Evolutionary conservation across 2,797 vertebrate genomes (phyloP), one percentile per base, ranked within the genome.

Genomic region (Gymnodraco acuticeps): DNA sequence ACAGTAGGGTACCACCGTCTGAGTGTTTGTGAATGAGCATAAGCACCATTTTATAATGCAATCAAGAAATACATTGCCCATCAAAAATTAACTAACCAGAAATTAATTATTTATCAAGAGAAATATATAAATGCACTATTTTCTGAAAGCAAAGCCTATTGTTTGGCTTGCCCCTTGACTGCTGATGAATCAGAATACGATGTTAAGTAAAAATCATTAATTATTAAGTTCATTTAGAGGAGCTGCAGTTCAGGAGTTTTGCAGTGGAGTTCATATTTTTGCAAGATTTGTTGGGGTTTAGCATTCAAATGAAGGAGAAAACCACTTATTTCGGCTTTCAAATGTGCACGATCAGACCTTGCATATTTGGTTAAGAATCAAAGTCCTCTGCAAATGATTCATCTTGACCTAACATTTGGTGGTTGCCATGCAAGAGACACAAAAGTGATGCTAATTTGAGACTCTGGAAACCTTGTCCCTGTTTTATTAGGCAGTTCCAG

Each of bases 81-180:
- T 82, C 33, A 72, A 81, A 84, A 79, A 66, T 87, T 73, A 79
- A 89, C 79, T 76, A 73, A 73, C 73, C 42, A 73, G 0, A 60
- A 78, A 88, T 89, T 31, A 81, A 83, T 81, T 68, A 84, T 88
- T 87, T 74, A 88, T 85, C 61, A 69, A 69, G 71, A 71, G 53
- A 82, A 78, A 89, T 81, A 71, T 69, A 70, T 68, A 73, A 65
- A 50, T 60, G 66, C 68, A 53, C 61, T 70, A 65, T 47, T 47
- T 61, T 42, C 59, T 62, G 54, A 63, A 62, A 67, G 67, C 43
- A 16, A 72, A 53, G 31, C 20, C 13, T 10, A 38, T 27, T 47
- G 38, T 42, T 38, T 38, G 10, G 45, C 11, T 50, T 14, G 3
- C 51, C 38, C 64, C 46, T 43, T 50, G n/a, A 53, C 55, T 64